phyloP scores from a whole-genome alignment of 2,797 vertebrate species.

The Psittacula echo region DNA sequence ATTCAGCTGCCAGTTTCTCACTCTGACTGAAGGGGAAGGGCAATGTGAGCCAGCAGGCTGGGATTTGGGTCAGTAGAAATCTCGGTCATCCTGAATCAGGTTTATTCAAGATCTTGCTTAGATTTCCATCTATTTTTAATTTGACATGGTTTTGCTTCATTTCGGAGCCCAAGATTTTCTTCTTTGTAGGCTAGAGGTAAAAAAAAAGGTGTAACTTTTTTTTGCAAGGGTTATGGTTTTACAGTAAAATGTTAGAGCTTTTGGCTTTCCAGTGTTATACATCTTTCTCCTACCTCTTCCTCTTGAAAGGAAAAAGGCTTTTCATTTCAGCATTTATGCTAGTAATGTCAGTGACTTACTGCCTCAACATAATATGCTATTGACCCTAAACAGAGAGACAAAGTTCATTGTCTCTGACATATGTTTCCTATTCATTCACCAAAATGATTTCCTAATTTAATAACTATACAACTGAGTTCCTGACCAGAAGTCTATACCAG shows the following conservation, averaged over 20 bases:
- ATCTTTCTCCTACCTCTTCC: not conserved
- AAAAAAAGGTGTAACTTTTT: not conserved
- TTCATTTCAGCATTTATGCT: not conserved
- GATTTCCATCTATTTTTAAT: not conserved
- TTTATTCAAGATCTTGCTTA: not conserved
- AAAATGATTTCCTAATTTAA: constrained; percentile 20
- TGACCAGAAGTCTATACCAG: not conserved
- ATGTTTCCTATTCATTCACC: not conserved
- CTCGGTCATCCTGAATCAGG: not conserved
- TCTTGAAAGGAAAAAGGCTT: not conserved
- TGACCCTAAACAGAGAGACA: not conserved
- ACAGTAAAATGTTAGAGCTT: not conserved
- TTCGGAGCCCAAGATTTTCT: not conserved
- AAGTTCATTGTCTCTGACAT: not conserved
- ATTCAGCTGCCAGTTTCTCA: not conserved
- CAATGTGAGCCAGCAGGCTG: not conserved
- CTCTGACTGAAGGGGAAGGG: not conserved
- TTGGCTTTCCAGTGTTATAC: not conserved
- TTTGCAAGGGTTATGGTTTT: not conserved
- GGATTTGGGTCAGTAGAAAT: not conserved
- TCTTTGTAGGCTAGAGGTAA: not conserved
- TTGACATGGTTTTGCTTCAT: not conserved
- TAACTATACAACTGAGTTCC: not conserved
- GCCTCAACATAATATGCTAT: not conserved
- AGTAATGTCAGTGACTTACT: not conserved